Base-by-base conservation (phyloP, 2,797 vertebrate genomes). In the Syngnathus rostellatus region DNA sequence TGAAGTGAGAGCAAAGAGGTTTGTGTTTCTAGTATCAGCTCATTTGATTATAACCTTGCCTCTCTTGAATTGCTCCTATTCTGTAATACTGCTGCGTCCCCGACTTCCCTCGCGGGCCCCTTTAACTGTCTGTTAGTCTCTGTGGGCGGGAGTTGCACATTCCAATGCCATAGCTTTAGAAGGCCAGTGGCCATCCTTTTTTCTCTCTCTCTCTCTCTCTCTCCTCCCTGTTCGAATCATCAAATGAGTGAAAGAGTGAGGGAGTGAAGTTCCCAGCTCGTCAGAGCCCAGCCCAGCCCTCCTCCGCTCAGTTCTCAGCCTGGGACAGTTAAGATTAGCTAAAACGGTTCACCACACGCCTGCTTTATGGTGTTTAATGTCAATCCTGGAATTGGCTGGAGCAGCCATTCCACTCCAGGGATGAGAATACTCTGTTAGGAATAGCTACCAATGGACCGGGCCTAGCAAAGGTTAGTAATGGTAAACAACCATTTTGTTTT, bases 151-250 rank as follows among this genome's bases (percentile, higher is more conserved):
- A 84, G 76, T 84, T 81, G 62, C 76, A 61, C 91, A 92, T 92
- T 92, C 91, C 91, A 84, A 60, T 83, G 75, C 87, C 84, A 86
- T 75, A 85, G 80, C 90, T 90, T 86, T 87, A 87, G 86, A 88
- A 89, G 87, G 86, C 91, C 87, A 89, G 81, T 86, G 83, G 85
- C 89, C 86, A 83, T 83, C 77, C 78, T 75, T 79, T 64, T 74
- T 77, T 72, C 68, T 62, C 41, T 25, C 25, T 46, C 45, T 46
- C 14, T n/a, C n/a, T n/a, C 23, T 23, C 23, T 43, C 41, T 17
- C 45, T 46, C 72, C 77, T 72, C 80, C 74, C 78, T 72, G 58
- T 69, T 84, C 74, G 79, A 72, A 65, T 79, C 67, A 71, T 79
- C 62, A 58, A 73, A 65, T 77, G 76, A 64, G 69, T 67, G 75